Evolutionary conservation across 2,113 vertebrate genomes (phyloP).

Genomic region (Paradoxurus hermaphroditus): DNA sequence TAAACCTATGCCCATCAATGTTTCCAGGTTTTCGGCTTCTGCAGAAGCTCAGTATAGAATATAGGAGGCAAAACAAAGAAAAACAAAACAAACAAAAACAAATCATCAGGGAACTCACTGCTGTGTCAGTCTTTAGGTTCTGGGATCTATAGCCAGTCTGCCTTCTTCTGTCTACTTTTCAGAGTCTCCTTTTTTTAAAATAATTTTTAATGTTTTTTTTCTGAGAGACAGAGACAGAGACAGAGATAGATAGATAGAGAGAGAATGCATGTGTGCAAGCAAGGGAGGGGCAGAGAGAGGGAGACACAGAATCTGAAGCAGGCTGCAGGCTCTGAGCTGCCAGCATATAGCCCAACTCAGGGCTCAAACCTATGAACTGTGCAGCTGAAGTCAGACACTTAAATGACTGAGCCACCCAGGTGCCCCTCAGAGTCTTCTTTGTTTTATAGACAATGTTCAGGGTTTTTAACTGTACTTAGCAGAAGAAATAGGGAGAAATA

Average conservation of each 20-base stretch:
- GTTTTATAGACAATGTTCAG: not conserved
- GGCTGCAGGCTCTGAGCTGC: too few relatives aligned
- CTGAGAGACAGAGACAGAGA: too few relatives aligned
- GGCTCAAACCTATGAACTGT: too few relatives aligned
- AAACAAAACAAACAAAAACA: not conserved
- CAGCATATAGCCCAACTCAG: too few relatives aligned
- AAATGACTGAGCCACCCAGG: too few relatives aligned
- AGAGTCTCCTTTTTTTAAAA: not conserved
- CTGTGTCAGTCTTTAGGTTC: not conserved
- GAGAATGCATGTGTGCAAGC: too few relatives aligned
- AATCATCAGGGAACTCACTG: not conserved
- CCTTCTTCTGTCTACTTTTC: not conserved
- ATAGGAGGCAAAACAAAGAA: not conserved
- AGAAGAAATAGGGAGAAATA: not conserved
- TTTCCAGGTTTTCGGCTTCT: constrained; percentile 1
- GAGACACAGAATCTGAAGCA: too few relatives aligned
- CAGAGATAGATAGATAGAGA: too few relatives aligned
- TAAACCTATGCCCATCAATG: not conserved
- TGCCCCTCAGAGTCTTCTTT: not conserved
- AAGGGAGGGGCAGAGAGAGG: too few relatives aligned
- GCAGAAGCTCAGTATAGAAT: not conserved
- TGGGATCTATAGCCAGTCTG: not conserved
- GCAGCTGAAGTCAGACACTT: too few relatives aligned
- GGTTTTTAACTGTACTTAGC: constrained; percentile 1
- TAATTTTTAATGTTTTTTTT: too few relatives aligned